phyloP scores from a whole-genome alignment of 2,113 vertebrate genomes.

The Oplegnathus fasciatus region DNA sequence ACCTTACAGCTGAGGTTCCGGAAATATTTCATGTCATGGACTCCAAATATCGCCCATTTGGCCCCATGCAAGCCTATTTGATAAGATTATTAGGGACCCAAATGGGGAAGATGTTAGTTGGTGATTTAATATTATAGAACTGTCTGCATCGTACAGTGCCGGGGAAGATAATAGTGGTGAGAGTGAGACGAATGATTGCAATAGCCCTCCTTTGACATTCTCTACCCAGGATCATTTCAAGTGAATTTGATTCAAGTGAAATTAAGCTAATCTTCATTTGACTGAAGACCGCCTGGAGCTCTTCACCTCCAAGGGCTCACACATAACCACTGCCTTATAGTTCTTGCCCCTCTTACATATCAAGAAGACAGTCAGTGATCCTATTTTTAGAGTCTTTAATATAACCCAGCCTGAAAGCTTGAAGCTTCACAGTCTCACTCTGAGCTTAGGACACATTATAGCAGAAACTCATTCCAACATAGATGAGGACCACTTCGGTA shows the following conservation, averaged over 20 bases:
- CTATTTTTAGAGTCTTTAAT: slow-evolving; percentile 59
- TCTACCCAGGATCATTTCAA: slow-evolving; percentile 46
- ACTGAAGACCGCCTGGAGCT: slow-evolving; percentile 38
- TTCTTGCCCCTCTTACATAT: slow-evolving; percentile 32
- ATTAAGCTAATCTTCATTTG: slow-evolving; percentile 60
- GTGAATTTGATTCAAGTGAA: slow-evolving; percentile 64
- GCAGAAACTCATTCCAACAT: background rate
- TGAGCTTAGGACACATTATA: slow-evolving; percentile 5
- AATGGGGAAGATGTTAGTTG: slow-evolving; percentile 16
- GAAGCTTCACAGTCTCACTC: slow-evolving; percentile 19
- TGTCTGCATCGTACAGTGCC: slow-evolving; percentile 34
- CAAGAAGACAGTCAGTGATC: slow-evolving; percentile 11
- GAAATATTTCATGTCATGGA: background rate
- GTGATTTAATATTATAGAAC: slow-evolving; percentile 38
- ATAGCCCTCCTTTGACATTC: slow-evolving; percentile 51
- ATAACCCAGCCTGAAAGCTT: slow-evolving; percentile 24
- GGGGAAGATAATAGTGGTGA: slow-evolving; percentile 46
- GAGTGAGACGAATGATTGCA: slow-evolving; percentile 51
- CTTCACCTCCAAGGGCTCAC: slow-evolving; percentile 39
- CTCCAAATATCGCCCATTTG: background rate
- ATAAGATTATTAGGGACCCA: slow-evolving; percentile 7
- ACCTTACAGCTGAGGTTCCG: background rate
- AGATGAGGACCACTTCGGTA: slow-evolving; percentile 3
- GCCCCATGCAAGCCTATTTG: background rate
- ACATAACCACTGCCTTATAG: slow-evolving; percentile 9